Evolutionary conservation across 1,140 invertebrate genomes (phyloP).

Genomic region (Dreissena polymorpha): DNA sequence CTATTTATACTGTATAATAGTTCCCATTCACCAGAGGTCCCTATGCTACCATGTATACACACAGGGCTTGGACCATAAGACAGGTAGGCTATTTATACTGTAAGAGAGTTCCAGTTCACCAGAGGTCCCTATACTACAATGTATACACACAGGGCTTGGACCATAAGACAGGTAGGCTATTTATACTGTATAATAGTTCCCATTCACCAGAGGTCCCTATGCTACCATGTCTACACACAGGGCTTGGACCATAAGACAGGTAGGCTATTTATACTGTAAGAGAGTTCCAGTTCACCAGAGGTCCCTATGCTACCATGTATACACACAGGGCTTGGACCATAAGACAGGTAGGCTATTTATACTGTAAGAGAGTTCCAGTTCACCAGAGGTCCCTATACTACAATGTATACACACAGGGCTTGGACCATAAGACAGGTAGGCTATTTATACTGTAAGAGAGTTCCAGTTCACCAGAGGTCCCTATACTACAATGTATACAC

Average conservation of each 20-base stretch:
- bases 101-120: constrained; percentile 84
- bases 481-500: background rate
- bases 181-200: constrained; percentile 79
- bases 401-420: constrained; percentile 85
- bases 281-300: constrained; percentile 84
- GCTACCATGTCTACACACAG: constrained; percentile 86
- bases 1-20: no score
- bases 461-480: background rate
- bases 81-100: no score
- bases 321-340: constrained; percentile 86
- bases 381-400: constrained; percentile 85
- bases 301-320: constrained; percentile 87
- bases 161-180: constrained; percentile 82
- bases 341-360: constrained; percentile 82
- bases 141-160: constrained; percentile 86
- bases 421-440: constrained; percentile 85
- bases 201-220: constrained; percentile 85
- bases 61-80: no score
- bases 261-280: constrained; percentile 71
- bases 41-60: no score
- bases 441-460: background rate
- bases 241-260: constrained; percentile 86
- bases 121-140: constrained; percentile 85
- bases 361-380: constrained; percentile 83
- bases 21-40: no score